Conservation (phyloP, 2,888 invertebrate species). For the Chymomyza caudatula region DNA sequence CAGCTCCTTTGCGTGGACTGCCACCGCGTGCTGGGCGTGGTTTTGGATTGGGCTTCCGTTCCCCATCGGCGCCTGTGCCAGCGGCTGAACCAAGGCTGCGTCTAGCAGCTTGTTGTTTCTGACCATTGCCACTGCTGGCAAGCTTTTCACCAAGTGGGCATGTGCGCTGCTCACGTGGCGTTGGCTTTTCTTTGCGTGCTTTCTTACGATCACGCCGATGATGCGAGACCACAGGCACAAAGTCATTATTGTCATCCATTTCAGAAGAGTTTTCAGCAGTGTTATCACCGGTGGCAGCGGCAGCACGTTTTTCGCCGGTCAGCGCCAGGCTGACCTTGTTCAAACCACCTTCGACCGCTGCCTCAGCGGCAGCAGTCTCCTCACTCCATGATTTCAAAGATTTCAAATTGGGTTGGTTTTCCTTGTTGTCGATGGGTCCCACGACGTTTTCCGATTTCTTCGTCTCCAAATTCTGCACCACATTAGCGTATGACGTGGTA, state of each 20-base stretch:
- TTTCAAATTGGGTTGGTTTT: constrained; percentile 73
- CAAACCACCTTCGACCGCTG: constrained; percentile 35
- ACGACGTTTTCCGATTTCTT: constrained; percentile 47
- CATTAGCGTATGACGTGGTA: constrained; percentile 85
- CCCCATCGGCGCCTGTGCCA: constrained; percentile 29
- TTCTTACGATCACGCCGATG: constrained; percentile 77
- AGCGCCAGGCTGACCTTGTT: constrained; percentile 28
- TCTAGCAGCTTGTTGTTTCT: constrained; percentile 25
- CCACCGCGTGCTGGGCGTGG: constrained; percentile 61
- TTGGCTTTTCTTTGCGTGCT: constrained; percentile 75
- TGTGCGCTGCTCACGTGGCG: constrained; percentile 56
- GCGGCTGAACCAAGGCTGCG: constrained; percentile 16
- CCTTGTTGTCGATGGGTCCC: constrained; percentile 62
- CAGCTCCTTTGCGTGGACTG: constrained; percentile 62
- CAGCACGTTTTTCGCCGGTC: constrained; percentile 77
- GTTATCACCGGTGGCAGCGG: constrained; percentile 68
- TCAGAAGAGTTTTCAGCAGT: constrained; percentile 76
- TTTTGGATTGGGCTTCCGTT: constrained; percentile 54
- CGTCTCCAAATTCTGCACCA: constrained; percentile 80
- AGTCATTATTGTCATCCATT: constrained; percentile 77
- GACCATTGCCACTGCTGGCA: constrained; percentile 50
- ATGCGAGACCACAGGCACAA: constrained; percentile 77
- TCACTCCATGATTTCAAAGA: constrained; percentile 76
- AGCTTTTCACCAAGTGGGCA: constrained; percentile 29
- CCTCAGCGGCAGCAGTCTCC: constrained; percentile 70